A percentile compares a stretch with the other conserved stretches of the same genome.
phyloP scores from a whole-genome alignment of 2,113 vertebrate species.

The Melanerpes formicivorus region DNA sequence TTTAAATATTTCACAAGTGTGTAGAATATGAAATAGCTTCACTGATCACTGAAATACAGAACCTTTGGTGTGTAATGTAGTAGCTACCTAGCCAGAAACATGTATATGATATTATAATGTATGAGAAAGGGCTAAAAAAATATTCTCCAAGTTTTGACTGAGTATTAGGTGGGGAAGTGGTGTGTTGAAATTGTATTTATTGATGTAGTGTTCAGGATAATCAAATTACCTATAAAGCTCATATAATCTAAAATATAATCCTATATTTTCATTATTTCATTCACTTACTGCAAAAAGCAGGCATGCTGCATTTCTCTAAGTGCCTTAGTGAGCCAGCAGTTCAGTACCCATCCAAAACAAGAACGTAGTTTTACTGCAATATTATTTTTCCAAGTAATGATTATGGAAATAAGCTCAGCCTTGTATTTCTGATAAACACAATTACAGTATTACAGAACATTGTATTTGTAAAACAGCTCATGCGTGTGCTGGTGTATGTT shows the following conservation, averaged over 20 bases:
- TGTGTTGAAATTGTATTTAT: not conserved
- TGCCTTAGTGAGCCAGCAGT: not conserved
- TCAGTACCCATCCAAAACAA: not conserved
- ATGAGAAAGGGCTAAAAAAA: not conserved
- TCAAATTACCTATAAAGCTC: not conserved
- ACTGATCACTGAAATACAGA: not conserved
- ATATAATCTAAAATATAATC: not conserved
- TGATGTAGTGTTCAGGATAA: not conserved
- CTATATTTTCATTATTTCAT: not conserved
- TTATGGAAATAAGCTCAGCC: not conserved
- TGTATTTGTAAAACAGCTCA: slow-evolving; percentile 10
- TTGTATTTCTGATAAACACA: slow-evolving; percentile 14
- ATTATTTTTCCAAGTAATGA: not conserved
- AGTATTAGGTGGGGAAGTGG: not conserved
- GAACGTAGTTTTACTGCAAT: not conserved
- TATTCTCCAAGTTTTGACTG: not conserved
- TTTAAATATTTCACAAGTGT: not conserved
- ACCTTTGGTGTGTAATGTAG: not conserved
- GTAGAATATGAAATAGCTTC: not conserved
- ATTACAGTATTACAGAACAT: not conserved
- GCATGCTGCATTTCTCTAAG: not conserved
- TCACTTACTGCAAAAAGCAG: not conserved
- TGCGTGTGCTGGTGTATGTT: not conserved
- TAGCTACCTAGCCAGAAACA: not conserved
- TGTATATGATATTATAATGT: not conserved